Conservation (phyloP, 1,140 invertebrate genomes). For the Tetragnatha versicolor region DNA sequence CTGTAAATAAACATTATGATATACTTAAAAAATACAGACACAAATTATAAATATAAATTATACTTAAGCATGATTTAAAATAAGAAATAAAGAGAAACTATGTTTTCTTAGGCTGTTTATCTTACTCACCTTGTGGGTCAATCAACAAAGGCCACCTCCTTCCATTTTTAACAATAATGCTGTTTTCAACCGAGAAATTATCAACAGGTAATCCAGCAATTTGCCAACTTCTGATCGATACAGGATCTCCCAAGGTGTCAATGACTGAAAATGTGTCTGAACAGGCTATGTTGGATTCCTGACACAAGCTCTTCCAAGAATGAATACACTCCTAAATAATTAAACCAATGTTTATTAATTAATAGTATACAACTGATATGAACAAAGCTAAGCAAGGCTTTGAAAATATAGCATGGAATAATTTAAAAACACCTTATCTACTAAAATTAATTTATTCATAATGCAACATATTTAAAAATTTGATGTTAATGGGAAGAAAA, state of each 20-base stretch:
- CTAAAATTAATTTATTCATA: too few species aligned
- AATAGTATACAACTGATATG: too few species aligned
- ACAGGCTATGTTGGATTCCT: constrained; percentile 76
- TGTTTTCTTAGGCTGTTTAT: background rate
- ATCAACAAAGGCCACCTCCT: constrained; percentile 92
- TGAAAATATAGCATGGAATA: too few species aligned
- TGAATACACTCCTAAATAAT: constrained; percentile 73
- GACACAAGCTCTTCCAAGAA: constrained; percentile 78
- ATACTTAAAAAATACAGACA: too few species aligned
- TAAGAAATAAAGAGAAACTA: background rate
- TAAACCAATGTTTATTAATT: too few species aligned
- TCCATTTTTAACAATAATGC: constrained; percentile 85
- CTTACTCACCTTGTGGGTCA: constrained; percentile 78
- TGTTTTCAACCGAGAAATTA: constrained; percentile 91
- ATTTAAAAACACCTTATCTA: too few species aligned
- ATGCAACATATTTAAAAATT: too few species aligned
- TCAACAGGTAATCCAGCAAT: constrained; percentile 89
- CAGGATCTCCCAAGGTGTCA: constrained; percentile 82
- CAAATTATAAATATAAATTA: background rate
- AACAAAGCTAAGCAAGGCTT: too few species aligned
- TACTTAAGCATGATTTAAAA: background rate
- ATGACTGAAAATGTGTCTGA: constrained; percentile 79
- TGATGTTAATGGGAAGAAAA: too few species aligned
- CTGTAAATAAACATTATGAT: too few species aligned
- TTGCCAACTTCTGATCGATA: constrained; percentile 85